Percentiles rank a stretch among this genome's conserved stretches.
phyloP scores from a whole-genome alignment of 2,888 invertebrate species.

The Hirtodrosophila duncani region DNA sequence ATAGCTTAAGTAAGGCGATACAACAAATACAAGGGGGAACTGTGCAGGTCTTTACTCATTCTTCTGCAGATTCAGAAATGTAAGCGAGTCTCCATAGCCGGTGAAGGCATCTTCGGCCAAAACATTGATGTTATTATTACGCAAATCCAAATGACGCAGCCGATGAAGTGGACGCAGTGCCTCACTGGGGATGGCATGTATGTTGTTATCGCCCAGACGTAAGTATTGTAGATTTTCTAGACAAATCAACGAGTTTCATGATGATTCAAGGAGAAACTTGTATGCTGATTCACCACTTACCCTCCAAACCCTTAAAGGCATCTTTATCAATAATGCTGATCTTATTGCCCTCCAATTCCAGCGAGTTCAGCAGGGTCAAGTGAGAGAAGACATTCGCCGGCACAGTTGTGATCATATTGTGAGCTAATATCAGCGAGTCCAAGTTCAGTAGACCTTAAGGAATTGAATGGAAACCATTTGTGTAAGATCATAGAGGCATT shows the following conservation, averaged over 20 bases:
- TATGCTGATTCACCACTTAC: slow-evolving; percentile 79
- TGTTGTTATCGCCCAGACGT: slow-evolving; percentile 91
- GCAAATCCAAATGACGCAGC: slow-evolving; percentile 91
- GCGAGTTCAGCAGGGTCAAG: slow-evolving; percentile 87
- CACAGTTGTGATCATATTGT: slow-evolving; percentile 88
- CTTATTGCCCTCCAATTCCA: slow-evolving; percentile 92
- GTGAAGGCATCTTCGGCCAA: slow-evolving; percentile 92
- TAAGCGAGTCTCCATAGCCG: slow-evolving; percentile 93
- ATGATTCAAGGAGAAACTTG: too few relatives aligned
- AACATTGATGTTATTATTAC: slow-evolving; percentile 91
- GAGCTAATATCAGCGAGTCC: slow-evolving; percentile 90
- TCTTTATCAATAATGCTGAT: slow-evolving; percentile 89
- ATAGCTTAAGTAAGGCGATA: neutral
- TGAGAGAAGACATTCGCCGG: slow-evolving; percentile 91
- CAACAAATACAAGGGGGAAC: neutral
- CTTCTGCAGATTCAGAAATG: slow-evolving; percentile 94
- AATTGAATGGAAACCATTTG: neutral
- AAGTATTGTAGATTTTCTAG: slow-evolving; percentile 93
- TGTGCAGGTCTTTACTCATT: slow-evolving; percentile 86
- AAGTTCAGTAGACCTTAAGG: slow-evolving; percentile 85
- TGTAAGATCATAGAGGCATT: neutral
- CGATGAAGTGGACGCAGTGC: slow-evolving; percentile 90
- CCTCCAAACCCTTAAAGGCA: slow-evolving; percentile 92
- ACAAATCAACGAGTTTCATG: slow-evolving; percentile 36
- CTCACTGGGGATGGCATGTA: slow-evolving; percentile 90